phyloP scores from a whole-genome alignment of 2,888 invertebrate genomes.

The Odontothrips loti region DNA sequence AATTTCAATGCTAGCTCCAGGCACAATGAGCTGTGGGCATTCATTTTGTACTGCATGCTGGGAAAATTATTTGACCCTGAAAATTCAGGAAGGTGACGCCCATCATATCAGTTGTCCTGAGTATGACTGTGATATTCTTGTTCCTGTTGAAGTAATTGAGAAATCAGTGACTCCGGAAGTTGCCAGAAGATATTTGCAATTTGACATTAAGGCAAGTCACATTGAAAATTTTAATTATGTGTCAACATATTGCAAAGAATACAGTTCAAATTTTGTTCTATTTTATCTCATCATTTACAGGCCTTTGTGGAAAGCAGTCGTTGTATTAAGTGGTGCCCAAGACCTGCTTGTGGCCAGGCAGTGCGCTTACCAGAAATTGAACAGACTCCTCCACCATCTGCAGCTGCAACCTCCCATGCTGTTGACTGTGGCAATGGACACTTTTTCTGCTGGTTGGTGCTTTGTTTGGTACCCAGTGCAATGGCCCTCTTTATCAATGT shows the following conservation, averaged over 20 bases:
- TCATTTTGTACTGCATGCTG: constrained; percentile 61
- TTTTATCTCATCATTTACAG: constrained; percentile 44
- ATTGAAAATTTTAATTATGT: neutral
- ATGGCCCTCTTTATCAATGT: neutral
- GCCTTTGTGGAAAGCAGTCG: constrained; percentile 67
- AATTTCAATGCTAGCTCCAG: constrained; percentile 49
- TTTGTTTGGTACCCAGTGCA: too few species aligned
- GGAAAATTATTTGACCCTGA: constrained; percentile 61
- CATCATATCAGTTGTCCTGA: constrained; percentile 64
- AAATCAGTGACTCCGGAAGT: constrained; percentile 61
- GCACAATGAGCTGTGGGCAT: constrained; percentile 59
- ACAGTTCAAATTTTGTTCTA: neutral
- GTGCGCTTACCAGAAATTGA: constrained; percentile 59
- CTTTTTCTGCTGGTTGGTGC: constrained; percentile 61
- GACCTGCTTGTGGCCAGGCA: constrained; percentile 62
- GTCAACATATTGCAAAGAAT: neutral
- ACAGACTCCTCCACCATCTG: constrained; percentile 42
- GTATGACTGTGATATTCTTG: constrained; percentile 58
- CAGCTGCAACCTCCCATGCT: constrained; percentile 52
- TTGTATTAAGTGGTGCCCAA: constrained; percentile 66
- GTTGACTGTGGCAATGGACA: constrained; percentile 68
- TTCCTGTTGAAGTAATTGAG: constrained; percentile 63
- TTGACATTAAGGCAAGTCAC: constrained; percentile 60
- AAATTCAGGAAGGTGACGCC: constrained; percentile 62
- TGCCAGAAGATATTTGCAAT: constrained; percentile 61